These are phyloP conservation scores for Toxotes lorentzi DNA, from an alignment of 2,797 vertebrate species.

Conservation along the genomic window DNA sequence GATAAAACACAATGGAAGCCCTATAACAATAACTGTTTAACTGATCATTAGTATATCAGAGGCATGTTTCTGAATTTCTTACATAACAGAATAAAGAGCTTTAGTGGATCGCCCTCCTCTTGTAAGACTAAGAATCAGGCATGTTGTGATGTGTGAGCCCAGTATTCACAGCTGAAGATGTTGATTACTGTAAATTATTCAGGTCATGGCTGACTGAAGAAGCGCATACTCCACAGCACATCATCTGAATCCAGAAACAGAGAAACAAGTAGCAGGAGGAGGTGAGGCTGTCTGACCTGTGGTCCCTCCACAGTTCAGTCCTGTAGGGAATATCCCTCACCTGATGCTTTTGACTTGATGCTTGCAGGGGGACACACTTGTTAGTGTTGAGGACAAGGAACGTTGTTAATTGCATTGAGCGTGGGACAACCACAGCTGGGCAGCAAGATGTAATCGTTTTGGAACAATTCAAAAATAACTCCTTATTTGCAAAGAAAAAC, in stretches of 20 bases:
- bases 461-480: neutral
- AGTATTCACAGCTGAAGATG: conserved; percentile 56
- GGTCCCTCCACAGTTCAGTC: conserved; percentile 2
- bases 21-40: conserved; percentile 1
- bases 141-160: conserved; percentile 44
- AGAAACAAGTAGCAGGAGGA: conserved; percentile 9
- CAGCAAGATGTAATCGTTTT: neutral
- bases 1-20: conserved; percentile 49
- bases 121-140: conserved; percentile 25
- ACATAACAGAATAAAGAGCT: neutral
- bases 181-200: conserved; percentile 79
- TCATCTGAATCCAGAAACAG: conserved; percentile 46
- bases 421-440: neutral
- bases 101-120: neutral
- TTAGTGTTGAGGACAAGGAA: neutral
- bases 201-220: conserved; percentile 59
- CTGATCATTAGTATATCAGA: neutral
- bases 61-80: conserved; percentile 7
- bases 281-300: conserved; percentile 35
- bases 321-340: conserved; percentile 31
- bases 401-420: conserved; percentile 2
- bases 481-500: conserved; percentile 11
- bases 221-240: conserved; percentile 37
- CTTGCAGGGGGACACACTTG: neutral
- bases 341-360: conserved; percentile 40